Conservation (phyloP, 1,140 invertebrate genomes). For the Cepaea nemoralis region DNA sequence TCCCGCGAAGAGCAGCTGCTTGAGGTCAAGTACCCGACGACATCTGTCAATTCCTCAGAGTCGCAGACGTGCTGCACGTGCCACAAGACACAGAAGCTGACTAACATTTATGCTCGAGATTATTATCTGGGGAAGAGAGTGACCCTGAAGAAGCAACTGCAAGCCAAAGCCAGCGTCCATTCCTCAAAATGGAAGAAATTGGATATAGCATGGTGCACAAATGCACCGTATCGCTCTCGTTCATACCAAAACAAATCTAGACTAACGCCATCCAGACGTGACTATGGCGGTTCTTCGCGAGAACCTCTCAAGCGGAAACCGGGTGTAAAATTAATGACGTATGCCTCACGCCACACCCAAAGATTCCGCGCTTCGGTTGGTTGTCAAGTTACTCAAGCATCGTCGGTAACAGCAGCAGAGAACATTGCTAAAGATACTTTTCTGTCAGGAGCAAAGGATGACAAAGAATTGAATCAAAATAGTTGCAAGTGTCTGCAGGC, state of each 20-base stretch:
- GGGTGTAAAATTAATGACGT: background rate
- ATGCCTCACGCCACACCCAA: background rate
- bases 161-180: too few species aligned
- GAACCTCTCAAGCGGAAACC: background rate
- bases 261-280: background rate
- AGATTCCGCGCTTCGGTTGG: too few species aligned
- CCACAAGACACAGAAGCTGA: background rate
- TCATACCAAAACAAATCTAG: background rate
- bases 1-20: background rate
- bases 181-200: background rate
- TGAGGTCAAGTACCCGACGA: background rate
- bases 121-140: constrained; percentile 31
- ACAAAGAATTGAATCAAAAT: background rate
- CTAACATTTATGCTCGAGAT: constrained; percentile 18
- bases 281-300: too few species aligned
- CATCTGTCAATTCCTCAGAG: background rate
- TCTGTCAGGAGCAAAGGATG: too few species aligned
- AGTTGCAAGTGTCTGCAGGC: background rate
- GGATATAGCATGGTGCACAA: background rate
- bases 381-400: background rate
- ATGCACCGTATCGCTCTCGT: background rate
- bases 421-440: background rate
- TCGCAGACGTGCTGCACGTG: background rate
- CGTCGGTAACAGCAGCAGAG: background rate
- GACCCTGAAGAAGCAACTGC: background rate